A percentile compares a stretch with the other conserved stretches of the same genome.
Conservation (phyloP, 1,140 invertebrate species). For the Atta colombica region DNA sequence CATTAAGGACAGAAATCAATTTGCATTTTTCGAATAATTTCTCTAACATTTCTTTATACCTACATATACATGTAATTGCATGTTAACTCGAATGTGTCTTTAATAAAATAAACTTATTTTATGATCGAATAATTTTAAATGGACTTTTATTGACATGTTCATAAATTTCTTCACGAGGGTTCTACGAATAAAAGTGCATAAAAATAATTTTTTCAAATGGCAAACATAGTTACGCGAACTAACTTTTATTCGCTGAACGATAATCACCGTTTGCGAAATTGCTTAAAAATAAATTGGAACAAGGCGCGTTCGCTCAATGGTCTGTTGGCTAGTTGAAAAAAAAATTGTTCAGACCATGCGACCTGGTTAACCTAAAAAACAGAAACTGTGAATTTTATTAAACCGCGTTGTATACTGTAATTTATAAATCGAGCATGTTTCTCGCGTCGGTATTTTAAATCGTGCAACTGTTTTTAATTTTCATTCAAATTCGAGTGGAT, state of each 20-base stretch:
- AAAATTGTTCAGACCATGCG: constrained; percentile 7
- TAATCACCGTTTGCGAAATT: constrained; percentile 39
- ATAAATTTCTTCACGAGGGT: neutral
- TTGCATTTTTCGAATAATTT: neutral
- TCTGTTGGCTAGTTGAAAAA: constrained; percentile 22
- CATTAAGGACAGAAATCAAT: neutral
- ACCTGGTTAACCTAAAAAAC: constrained; percentile 47
- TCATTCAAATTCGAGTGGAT: constrained; percentile 40
- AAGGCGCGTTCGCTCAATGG: constrained; percentile 38
- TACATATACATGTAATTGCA: neutral
- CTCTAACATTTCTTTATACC: too few relatives aligned
- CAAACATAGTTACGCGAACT: constrained; percentile 3
- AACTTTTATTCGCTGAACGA: constrained; percentile 46
- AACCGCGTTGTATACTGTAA: constrained; percentile 57
- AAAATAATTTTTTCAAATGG: constrained; percentile 24
- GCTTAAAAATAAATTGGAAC: constrained; percentile 62
- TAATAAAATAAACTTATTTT: constrained; percentile 7
- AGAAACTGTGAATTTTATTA: constrained; percentile 45
- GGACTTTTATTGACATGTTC: neutral
- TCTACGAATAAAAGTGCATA: neutral
- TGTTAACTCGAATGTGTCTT: neutral
- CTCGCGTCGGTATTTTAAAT: constrained; percentile 26
- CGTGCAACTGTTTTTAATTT: constrained; percentile 51
- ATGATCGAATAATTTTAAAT: neutral
- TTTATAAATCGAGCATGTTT: constrained; percentile 62